These are phyloP conservation scores for Ferdinandea cuprea DNA, from an alignment of 2,888 invertebrate species.

Conservation along the genomic window DNA sequence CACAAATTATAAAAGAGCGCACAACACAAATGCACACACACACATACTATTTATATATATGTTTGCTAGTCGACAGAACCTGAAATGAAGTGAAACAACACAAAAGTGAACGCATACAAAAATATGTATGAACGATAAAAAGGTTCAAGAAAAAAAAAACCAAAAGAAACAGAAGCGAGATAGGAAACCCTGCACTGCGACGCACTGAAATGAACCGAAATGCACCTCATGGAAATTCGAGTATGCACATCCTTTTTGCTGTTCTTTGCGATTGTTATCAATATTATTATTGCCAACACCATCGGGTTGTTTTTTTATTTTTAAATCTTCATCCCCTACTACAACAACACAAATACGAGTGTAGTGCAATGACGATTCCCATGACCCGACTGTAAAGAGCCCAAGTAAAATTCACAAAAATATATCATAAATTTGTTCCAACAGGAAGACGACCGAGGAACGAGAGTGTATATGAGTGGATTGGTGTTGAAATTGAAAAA, in stretches of 20 bases:
- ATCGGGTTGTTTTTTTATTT: neutral
- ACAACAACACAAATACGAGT: neutral
- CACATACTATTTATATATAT: neutral
- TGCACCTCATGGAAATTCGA: constrained; percentile 34
- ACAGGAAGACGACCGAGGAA: neutral
- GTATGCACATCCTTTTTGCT: constrained; percentile 40
- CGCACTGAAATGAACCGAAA: neutral
- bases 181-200: neutral
- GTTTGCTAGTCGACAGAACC: neutral
- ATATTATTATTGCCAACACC: constrained; percentile 33
- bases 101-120: constrained; percentile 27
- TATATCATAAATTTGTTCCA: neutral
- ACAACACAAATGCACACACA: neutral
- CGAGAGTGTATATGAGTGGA: too few relatives aligned
- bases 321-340: constrained; percentile 7
- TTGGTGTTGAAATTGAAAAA: too few relatives aligned
- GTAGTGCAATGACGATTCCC: neutral
- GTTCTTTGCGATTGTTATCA: constrained; percentile 42
- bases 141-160: neutral
- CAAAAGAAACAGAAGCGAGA: neutral
- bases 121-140: too few relatives aligned
- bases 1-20: constrained; percentile 22
- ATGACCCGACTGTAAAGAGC: neutral
- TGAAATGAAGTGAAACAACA: constrained; percentile 28
- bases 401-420: neutral